These are phyloP conservation scores for Phalacrocorax pelagicus DNA, from an alignment of 2,113 vertebrate genomes.

Conservation along the genomic window DNA sequence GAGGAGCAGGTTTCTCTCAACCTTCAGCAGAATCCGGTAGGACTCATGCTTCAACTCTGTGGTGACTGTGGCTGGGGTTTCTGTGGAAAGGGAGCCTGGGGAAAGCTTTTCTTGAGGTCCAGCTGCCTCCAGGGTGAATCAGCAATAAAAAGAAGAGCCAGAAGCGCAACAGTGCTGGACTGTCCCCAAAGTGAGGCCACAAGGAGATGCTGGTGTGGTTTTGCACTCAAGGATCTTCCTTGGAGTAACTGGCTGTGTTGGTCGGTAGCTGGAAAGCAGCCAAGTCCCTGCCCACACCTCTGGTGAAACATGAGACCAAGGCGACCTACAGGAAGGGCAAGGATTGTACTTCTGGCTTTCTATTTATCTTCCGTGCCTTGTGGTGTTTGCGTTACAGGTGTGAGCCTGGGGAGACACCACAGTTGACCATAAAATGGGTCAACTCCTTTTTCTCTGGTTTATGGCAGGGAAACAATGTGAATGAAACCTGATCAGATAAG, in stretches of 20 bases:
- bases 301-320: neutral
- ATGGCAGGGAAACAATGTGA: neutral
- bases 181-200: neutral
- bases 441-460: neutral
- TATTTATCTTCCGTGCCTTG: neutral
- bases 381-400: neutral
- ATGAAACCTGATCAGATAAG: neutral
- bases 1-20: neutral
- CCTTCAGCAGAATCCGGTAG: neutral
- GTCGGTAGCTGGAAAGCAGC: neutral
- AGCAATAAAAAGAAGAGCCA: neutral
- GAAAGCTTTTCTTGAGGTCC: neutral
- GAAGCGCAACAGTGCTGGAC: neutral
- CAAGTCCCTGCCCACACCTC: neutral
- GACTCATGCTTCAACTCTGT: neutral
- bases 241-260: neutral
- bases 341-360: neutral
- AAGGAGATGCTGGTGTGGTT: neutral
- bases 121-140: neutral
- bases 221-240: neutral
- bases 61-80: neutral
- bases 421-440: neutral
- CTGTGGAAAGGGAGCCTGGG: neutral
- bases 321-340: neutral
- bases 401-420: neutral